Base-by-base conservation (phyloP, 2,888 invertebrate species). In the Drosophila testacea region DNA sequence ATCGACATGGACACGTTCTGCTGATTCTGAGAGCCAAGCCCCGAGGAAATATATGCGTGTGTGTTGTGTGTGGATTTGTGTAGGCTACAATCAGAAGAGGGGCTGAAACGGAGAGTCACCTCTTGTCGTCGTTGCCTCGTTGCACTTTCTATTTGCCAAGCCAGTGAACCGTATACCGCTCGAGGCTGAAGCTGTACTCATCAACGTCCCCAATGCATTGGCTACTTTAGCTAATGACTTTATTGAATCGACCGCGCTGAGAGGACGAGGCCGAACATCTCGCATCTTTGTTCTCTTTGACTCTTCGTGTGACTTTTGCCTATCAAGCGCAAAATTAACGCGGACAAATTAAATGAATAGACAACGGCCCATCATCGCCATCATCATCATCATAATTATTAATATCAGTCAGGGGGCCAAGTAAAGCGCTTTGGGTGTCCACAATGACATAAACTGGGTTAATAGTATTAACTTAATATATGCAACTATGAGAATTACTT, bases 211-310 rank as follows among this genome's bases (percentile, higher is more conserved):
- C 70, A 69, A 69, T 75, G 81, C 81, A 77, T 70, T 79, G 81
- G 81, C 83, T 84, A 87, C 85, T 87, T 84, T 81, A 81, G 77
- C 83, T 84, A 87, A 84, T 87, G 88, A 81, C 85, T 84, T 87
- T 81, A 83, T 83, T 83, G 87, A 80, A 84, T 82, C 83, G 83
- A 70, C 70, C 34, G 16, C 10, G n/a, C 47, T 34, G 32, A 41
- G 10, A 47, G 28, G 32, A 48, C 34, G 39, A 28, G 51, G 36
- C 47, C 57, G 57, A 39, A 42, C 55, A 22, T 34, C 34, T 52
- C 46, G 55, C 57, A 57, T 62, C 54, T 60, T 36, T 61, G 63
- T 61, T 61, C 69, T 55, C 60, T 79, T 77, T 75, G 78, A 75
- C 84, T 72, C 79, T 83, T 72, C 52, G 70, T 70, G 65, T 84